A percentile compares a stretch with the other conserved stretches of the same genome.
Evolutionary conservation across 2,113 vertebrate species (phyloP).

Genomic region (Oryzias celebensis): DNA sequence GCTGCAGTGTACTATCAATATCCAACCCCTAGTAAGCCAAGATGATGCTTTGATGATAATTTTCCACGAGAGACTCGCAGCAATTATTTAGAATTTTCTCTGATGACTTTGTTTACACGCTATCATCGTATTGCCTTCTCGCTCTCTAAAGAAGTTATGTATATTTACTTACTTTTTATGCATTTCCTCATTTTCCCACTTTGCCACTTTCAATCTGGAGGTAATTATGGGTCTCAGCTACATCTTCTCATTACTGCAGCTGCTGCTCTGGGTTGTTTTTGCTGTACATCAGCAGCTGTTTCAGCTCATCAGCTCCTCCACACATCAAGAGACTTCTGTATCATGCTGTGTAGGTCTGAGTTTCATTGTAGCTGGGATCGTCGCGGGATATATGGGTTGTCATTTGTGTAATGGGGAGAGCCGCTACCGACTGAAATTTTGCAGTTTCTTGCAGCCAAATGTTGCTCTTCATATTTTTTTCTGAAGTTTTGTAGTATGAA

Average conservation of each 20-base stretch:
- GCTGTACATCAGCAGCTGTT: conserved; percentile 60
- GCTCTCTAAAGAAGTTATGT: conserved; percentile 22
- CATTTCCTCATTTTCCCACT: conserved; percentile 42
- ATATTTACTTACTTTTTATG: conserved; percentile 29
- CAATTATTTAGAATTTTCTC: conserved; percentile 25
- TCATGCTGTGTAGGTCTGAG: conserved; percentile 45
- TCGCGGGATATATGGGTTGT: conserved; percentile 61
- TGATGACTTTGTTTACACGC: conserved; percentile 59
- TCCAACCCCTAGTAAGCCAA: conserved; percentile 7
- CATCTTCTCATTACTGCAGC: conserved; percentile 50
- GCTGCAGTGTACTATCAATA: conserved; percentile 12
- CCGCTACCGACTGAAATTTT: conserved; percentile 42
- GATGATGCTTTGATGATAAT: conserved; percentile 9
- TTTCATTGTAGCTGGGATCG: conserved; percentile 54
- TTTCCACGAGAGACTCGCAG: neutral
- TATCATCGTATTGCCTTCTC: conserved; percentile 38
- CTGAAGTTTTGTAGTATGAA: conserved; percentile 65
- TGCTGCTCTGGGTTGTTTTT: conserved; percentile 55
- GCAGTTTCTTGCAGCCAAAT: conserved; percentile 53
- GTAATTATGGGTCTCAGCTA: conserved; percentile 47
- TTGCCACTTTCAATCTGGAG: conserved; percentile 52
- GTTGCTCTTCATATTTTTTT: conserved; percentile 43
- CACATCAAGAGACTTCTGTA: conserved; percentile 45
- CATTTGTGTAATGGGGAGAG: conserved; percentile 54
- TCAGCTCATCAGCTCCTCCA: conserved; percentile 46